phyloP scores from a whole-genome alignment of 2,113 vertebrate species.

The Grammomys dolichurus region DNA sequence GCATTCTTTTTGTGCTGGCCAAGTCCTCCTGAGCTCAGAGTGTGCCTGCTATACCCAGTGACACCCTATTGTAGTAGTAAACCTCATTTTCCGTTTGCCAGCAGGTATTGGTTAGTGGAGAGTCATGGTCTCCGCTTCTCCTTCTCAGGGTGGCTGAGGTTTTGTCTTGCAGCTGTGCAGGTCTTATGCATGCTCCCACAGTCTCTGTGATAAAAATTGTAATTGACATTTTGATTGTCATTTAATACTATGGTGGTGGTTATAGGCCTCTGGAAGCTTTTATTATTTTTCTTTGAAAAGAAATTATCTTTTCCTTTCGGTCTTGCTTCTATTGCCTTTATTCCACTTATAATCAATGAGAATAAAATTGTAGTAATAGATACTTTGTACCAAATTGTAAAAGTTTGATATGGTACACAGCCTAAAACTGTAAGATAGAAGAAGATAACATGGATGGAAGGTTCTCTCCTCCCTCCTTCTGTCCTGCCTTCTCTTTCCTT shows the following conservation, averaged over 20 bases:
- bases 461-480: too few relatives aligned
- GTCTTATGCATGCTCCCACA: not conserved
- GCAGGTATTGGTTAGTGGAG: not conserved
- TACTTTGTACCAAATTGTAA: not conserved
- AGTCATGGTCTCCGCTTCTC: not conserved
- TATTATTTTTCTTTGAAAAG: not conserved
- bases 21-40: not conserved
- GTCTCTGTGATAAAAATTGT: not conserved
- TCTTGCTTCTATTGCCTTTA: not conserved
- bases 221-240: not conserved
- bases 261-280: not conserved
- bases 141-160: not conserved
- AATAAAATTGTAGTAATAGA: not conserved
- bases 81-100: not conserved
- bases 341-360: not conserved
- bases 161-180: not conserved
- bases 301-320: not conserved
- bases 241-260: not conserved
- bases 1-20: not conserved
- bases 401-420: not conserved
- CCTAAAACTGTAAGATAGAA: not conserved
- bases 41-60: not conserved
- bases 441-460: not conserved
- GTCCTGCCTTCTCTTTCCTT: not conserved
- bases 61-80: not conserved